A percentile compares a stretch with the other conserved stretches of the same genome.
Evolutionary conservation across 2,113 vertebrate genomes (phyloP).

Genomic region (Pollimyrus isidori): DNA sequence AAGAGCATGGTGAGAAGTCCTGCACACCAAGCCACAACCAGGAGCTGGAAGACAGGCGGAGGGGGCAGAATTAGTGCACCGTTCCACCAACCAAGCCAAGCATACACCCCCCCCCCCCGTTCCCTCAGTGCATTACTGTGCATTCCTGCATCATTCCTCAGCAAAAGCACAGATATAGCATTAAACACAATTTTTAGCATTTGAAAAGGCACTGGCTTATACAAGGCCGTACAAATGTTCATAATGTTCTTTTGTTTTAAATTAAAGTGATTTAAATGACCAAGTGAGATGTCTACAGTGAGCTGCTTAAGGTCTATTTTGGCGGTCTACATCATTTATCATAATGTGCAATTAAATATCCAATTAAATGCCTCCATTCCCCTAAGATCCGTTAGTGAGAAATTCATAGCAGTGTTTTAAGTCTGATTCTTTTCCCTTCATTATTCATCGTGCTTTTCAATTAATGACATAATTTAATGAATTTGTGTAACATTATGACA

Average conservation of each 20-base stretch:
- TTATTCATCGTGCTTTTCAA: not conserved
- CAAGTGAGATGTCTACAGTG: not conserved
- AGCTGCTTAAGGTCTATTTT: not conserved
- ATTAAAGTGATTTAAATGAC: not conserved
- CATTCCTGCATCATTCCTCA: not conserved
- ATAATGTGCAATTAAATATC: not conserved
- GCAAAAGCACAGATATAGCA: not conserved
- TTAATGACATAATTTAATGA: not conserved
- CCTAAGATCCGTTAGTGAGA: not conserved
- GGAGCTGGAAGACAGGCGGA: constrained; percentile 31
- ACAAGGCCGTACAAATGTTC: not conserved
- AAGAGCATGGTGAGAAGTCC: not conserved
- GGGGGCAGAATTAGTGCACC: not conserved
- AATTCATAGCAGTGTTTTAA: not conserved
- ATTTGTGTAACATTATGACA: not conserved
- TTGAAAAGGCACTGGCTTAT: not conserved
- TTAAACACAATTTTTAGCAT: not conserved
- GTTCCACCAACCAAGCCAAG: not conserved
- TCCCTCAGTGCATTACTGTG: not conserved
- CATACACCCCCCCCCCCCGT: not conserved
- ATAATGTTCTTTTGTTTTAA: not conserved
- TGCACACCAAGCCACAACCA: constrained; percentile 53
- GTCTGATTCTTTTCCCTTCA: not conserved
- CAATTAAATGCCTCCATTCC: not conserved
- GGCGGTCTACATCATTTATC: not conserved